Percentiles rank a stretch among this genome's conserved stretches.
Conservation (phyloP, 2,113 vertebrate genomes). For the Syrrhaptes paradoxus region DNA sequence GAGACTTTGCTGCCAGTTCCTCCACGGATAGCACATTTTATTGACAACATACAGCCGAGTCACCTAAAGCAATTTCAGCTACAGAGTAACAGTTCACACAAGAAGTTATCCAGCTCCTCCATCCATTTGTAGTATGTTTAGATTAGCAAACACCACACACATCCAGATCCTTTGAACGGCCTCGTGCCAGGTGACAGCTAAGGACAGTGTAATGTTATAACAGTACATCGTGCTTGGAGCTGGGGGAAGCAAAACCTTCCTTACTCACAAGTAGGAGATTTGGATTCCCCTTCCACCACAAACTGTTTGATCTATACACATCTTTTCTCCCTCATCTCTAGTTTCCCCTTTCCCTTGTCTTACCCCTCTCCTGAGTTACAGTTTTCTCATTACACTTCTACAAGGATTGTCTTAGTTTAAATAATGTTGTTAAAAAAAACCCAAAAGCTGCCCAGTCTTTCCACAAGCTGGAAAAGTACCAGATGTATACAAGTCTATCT, state of each 20-base stretch:
- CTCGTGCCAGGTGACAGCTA: not conserved
- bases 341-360: not conserved
- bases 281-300: not conserved
- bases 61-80: conserved; percentile 68
- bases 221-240: not conserved
- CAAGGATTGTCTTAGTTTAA: not conserved
- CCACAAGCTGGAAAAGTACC: not conserved
- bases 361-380: not conserved
- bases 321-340: not conserved
- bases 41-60: conserved; percentile 65
- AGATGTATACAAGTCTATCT: not conserved
- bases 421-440: not conserved
- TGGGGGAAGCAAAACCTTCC: not conserved
- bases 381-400: not conserved
- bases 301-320: not conserved
- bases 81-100: conserved; percentile 61
- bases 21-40: conserved; percentile 46
- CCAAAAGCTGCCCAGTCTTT: not conserved
- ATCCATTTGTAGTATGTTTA: conserved; percentile 33
- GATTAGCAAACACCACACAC: conserved; percentile 44
- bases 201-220: not conserved
- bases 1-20: conserved; percentile 43
- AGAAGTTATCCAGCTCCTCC: conserved; percentile 40
- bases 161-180: not conserved
- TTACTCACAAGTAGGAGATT: not conserved